Evolutionary conservation across 1,140 invertebrate genomes (phyloP), one percentile per base, ranked within the genome.

Genomic region (Dendroctonus ponderosae): DNA sequence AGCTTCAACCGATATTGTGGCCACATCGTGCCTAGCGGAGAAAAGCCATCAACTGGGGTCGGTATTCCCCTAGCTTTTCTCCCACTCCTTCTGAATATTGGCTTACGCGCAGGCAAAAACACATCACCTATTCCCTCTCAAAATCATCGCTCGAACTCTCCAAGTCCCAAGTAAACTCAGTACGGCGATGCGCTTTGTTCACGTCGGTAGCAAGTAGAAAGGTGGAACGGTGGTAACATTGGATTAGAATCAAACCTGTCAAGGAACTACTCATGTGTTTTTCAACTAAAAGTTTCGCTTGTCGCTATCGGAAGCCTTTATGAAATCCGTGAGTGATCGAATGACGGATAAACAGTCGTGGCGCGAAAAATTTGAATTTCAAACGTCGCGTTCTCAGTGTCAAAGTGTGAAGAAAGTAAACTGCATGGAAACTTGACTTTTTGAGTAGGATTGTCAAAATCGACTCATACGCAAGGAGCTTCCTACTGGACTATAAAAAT

Each of bases 1-100:
- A 61, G 69, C 69, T 69, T 75, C 73, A 76, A 78, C 77, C 76
- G 77, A 78, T 77, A 78, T 78, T 78, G 77, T 77, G 76, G 75
- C 77, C 77, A 75, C 76, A 75, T 68, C 72, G 74, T 72, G 75
- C 73, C 75, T 70, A 75, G 68, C 72, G 76, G 73, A 75, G 72
- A 76, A 75, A 69, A 74, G 74, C 70, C 61, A 54, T 70, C 71
- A 63, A 66, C 66, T 76, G 74, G 73, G 74, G 75, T 72, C 71
- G 70, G 65, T 74, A 71, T 74, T 76, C 75, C 71, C 76, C 76
- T 74, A 59, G 58, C 48, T 49, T 14, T 64, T 40, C 72, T 70
- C 64, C 70, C 64, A 71, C 72, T 66, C 70, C 9, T 6, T 26
- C 26, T 37, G 9, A n/a, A 39, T n/a, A 57, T 26, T 70, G 63